Conservation (phyloP, 2,888 invertebrate species). For the Cantharis nigra region DNA sequence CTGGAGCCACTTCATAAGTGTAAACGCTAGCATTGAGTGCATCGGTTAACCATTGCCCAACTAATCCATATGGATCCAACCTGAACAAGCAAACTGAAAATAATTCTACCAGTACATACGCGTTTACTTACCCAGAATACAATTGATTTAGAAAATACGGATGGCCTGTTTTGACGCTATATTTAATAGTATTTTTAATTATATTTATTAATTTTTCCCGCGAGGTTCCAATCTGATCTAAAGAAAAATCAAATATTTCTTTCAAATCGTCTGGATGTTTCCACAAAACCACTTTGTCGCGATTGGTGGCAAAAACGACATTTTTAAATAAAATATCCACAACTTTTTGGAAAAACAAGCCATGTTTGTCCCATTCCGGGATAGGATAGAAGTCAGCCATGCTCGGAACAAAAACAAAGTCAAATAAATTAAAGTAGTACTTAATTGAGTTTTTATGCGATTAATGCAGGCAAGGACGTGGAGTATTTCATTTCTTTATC, state of each 20-base stretch:
- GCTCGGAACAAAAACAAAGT: neutral
- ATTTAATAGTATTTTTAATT: slow-evolving; percentile 58
- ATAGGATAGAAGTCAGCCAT: slow-evolving; percentile 46
- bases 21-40: slow-evolving; percentile 60
- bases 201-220: slow-evolving; percentile 55
- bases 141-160: slow-evolving; percentile 63
- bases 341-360: slow-evolving; percentile 52
- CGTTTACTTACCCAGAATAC: slow-evolving; percentile 58
- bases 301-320: slow-evolving; percentile 53
- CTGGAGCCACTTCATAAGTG: slow-evolving; percentile 63
- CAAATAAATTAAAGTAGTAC: slow-evolving; percentile 14
- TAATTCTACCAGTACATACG: neutral
- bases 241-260: slow-evolving; percentile 52
- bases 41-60: slow-evolving; percentile 59
- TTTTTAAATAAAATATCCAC: slow-evolving; percentile 53
- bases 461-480: slow-evolving; percentile 4
- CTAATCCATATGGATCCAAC: slow-evolving; percentile 60
- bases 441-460: slow-evolving; percentile 24
- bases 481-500: slow-evolving; percentile 22
- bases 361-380: slow-evolving; percentile 51
- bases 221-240: slow-evolving; percentile 50
- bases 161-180: slow-evolving; percentile 64
- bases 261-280: slow-evolving; percentile 57
- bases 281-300: slow-evolving; percentile 59
- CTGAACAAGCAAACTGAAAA: slow-evolving; percentile 41